phyloP scores from a whole-genome alignment of 2,797 vertebrate genomes.

The Coilia nasus region DNA sequence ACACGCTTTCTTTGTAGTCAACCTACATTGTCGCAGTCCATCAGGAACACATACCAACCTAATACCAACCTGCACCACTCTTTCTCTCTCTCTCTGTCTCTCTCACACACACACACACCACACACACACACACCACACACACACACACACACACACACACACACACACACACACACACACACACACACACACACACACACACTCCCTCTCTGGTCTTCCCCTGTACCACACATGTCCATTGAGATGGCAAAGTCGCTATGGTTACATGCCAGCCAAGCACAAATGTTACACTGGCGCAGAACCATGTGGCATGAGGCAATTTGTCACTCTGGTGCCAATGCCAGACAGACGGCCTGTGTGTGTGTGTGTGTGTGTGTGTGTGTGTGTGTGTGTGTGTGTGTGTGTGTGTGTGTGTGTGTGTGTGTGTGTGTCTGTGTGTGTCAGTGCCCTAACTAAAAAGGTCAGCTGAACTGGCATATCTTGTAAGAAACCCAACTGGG shows the following conservation, averaged over 20 bases:
- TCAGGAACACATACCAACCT: background rate
- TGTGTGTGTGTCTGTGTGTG: background rate
- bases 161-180: slow-evolving; percentile 17
- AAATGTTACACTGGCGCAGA: background rate
- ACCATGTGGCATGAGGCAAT: background rate
- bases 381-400: background rate
- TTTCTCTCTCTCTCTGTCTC: too few relatives aligned
- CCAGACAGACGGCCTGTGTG: background rate
- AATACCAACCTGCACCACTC: too few relatives aligned
- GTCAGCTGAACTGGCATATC: too few relatives aligned
- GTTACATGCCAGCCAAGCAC: background rate
- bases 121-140: too few relatives aligned
- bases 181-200: slow-evolving; percentile 33
- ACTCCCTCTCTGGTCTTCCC: background rate
- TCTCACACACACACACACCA: too few relatives aligned
- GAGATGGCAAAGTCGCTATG: background rate
- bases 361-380: slow-evolving; percentile 16
- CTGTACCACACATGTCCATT: background rate
- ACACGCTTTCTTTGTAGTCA: background rate
- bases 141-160: background rate
- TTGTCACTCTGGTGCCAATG: background rate
- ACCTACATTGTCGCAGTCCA: background rate
- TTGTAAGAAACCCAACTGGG: too few relatives aligned
- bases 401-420: background rate
- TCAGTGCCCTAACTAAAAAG: too few relatives aligned